A percentile compares a stretch with the other conserved stretches of the same genome.
Evolutionary conservation across 2,888 invertebrate species (phyloP).

Genomic region (Iphiclides podalirius): DNA sequence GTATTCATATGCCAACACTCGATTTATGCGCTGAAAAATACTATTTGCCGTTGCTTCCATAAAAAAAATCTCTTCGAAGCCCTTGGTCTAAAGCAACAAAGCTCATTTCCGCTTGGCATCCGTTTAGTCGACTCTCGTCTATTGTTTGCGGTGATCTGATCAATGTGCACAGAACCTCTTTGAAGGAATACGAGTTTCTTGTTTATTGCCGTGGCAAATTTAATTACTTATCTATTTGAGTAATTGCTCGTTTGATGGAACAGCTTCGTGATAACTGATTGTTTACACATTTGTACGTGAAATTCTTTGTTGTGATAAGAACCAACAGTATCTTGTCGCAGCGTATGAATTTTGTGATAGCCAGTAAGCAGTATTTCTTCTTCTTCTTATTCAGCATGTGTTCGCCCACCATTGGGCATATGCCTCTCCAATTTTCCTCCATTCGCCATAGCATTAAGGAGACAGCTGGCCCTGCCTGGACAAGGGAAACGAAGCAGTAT

Average conservation of each 20-base stretch:
- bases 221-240: slow-evolving; percentile 67
- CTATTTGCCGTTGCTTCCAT: slow-evolving; percentile 25
- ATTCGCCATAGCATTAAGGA: too few relatives aligned
- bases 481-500: too few relatives aligned
- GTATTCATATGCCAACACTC: slow-evolving; percentile 70
- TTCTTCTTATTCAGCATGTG: too few relatives aligned
- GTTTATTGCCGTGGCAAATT: slow-evolving; percentile 57
- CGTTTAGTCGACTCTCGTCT: slow-evolving; percentile 17
- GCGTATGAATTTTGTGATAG: too few relatives aligned
- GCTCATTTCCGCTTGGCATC: slow-evolving; percentile 18
- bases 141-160: slow-evolving; percentile 38
- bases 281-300: slow-evolving; percentile 14
- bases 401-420: too few relatives aligned
- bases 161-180: slow-evolving; percentile 50
- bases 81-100: slow-evolving; percentile 16
- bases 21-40: slow-evolving; percentile 56
- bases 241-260: slow-evolving; percentile 55
- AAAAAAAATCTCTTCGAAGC: slow-evolving; percentile 23
- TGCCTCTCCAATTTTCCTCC: too few relatives aligned
- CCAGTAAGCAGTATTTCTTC: too few relatives aligned
- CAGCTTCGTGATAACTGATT: slow-evolving; percentile 22
- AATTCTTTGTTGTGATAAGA: slow-evolving; percentile 32
- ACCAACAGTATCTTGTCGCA: background rate
- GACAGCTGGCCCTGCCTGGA: too few relatives aligned
- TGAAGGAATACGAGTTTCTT: slow-evolving; percentile 47